These are phyloP conservation scores for Himalopsyche anomala DNA, from an alignment of 2,888 invertebrate species.

Conservation along the genomic window DNA sequence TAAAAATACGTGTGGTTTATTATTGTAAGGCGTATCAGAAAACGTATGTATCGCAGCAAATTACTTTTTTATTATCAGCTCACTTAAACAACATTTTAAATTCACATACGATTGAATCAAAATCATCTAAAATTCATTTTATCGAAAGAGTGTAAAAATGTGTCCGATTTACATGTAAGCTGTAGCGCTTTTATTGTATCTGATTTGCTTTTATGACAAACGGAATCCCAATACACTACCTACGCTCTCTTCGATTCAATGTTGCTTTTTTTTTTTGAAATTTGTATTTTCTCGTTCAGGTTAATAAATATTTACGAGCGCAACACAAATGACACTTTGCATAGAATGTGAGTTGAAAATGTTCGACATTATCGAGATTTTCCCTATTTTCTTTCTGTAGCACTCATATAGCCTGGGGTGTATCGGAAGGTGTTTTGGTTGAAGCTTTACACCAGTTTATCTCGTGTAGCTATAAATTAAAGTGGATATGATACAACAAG, in stretches of 20 bases:
- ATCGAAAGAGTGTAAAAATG: slow-evolving; percentile 2
- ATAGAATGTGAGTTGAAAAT: slow-evolving; percentile 25
- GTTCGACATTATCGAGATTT: slow-evolving; percentile 12
- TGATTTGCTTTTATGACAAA: slow-evolving; percentile 39
- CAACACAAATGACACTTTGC: slow-evolving; percentile 27
- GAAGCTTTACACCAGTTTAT: background rate
- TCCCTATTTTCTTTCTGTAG: background rate
- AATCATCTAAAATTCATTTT: slow-evolving; percentile 38
- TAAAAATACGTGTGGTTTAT: background rate
- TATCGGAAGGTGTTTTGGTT: background rate
- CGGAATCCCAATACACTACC: slow-evolving; percentile 36
- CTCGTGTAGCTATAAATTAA: background rate
- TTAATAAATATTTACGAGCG: slow-evolving; percentile 41
- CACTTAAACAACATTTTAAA: background rate
- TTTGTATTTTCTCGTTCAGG: slow-evolving; percentile 38
- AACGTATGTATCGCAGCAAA: too few species aligned
- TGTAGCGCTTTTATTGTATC: slow-evolving; percentile 27
- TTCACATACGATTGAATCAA: slow-evolving; percentile 8
- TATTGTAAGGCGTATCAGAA: too few species aligned
- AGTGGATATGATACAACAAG: background rate
- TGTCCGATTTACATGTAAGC: background rate
- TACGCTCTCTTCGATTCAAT: slow-evolving; percentile 14
- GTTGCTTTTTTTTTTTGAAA: slow-evolving; percentile 22
- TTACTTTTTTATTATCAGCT: too few species aligned
- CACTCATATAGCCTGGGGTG: slow-evolving; percentile 1